Evolutionary conservation across 2,113 vertebrate genomes (phyloP).

Genomic region (Leucopsar rothschildi): DNA sequence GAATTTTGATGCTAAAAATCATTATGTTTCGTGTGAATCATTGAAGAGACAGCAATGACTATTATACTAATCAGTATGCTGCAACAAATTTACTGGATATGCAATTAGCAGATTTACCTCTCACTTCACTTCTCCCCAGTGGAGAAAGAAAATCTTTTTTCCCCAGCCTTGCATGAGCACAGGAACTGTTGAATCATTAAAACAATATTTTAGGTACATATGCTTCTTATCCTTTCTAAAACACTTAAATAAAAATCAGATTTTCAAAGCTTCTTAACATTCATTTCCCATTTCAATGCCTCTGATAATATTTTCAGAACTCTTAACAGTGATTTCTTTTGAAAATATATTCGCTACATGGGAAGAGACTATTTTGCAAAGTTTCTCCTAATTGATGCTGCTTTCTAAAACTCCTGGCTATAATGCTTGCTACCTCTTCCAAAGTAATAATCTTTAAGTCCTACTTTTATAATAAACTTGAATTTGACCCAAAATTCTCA

Average conservation of each 20-base stretch:
- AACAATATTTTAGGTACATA: not conserved
- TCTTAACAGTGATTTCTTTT: fast-evolving
- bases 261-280: not conserved
- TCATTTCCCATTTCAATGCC: not conserved
- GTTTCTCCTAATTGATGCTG: not conserved
- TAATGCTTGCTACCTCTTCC: not conserved
- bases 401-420: not conserved
- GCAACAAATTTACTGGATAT: not conserved
- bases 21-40: not conserved
- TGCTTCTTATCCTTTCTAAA: not conserved
- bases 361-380: not conserved
- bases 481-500: not conserved
- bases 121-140: not conserved
- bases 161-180: not conserved
- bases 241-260: not conserved
- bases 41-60: not conserved
- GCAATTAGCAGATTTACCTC: not conserved
- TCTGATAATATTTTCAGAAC: not conserved
- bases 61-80: not conserved
- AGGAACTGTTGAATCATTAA: not conserved
- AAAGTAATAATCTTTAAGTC: not conserved
- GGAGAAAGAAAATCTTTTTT: not conserved
- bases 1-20: not conserved
- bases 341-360: not conserved
- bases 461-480: not conserved